Evolutionary conservation across 2,113 vertebrate genomes (phyloP).

Genomic region (Perccottus glenii): DNA sequence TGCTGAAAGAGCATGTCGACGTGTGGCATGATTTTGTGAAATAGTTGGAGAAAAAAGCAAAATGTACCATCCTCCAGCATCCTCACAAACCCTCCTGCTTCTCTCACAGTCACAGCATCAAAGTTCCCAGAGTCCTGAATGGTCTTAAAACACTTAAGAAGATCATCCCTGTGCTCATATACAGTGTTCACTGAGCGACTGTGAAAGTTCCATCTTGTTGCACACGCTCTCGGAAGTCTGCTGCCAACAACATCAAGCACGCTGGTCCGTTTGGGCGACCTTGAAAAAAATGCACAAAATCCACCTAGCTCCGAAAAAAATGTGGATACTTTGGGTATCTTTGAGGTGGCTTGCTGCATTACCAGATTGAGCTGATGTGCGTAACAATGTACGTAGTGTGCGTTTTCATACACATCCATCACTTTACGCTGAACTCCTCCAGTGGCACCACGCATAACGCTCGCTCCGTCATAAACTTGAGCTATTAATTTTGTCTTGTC

Average conservation of each 20-base stretch:
- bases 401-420: slow-evolving; percentile 6
- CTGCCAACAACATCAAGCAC: background rate
- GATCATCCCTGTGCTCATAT: background rate
- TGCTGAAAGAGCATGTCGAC: slow-evolving; percentile 5
- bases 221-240: too few relatives aligned
- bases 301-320: slow-evolving; percentile 14
- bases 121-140: slow-evolving; percentile 8
- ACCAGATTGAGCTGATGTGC: slow-evolving; percentile 28
- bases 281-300: slow-evolving; percentile 7
- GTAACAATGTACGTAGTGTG: slow-evolving; percentile 26
- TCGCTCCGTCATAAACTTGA: slow-evolving; percentile 26
- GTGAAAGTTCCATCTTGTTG: too few relatives aligned
- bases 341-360: background rate
- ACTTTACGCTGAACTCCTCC: slow-evolving; percentile 19
- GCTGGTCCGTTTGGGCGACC: background rate
- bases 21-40: background rate
- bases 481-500: background rate
- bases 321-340: background rate
- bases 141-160: slow-evolving; percentile 9
- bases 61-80: slow-evolving; percentile 7
- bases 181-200: too few relatives aligned
- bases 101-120: background rate
- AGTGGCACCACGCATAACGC: slow-evolving; percentile 12
- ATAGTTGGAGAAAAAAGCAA: slow-evolving; percentile 5
- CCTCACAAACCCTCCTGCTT: background rate